phyloP scores from a whole-genome alignment of 1,140 invertebrate genomes.

The Gonioctena quinquepunctata region DNA sequence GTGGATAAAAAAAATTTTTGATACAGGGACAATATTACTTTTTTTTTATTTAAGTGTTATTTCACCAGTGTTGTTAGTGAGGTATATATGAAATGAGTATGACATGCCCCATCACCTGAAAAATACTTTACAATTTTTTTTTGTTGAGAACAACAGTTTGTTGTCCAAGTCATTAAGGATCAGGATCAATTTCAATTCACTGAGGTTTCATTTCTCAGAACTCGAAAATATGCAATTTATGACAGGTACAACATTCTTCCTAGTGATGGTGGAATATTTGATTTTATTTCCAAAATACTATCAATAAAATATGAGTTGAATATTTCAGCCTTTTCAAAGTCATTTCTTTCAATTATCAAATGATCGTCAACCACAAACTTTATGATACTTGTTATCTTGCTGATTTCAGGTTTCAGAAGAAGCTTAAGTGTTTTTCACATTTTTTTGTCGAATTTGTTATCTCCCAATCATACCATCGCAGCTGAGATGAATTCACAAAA shows the following conservation, averaged over 20 bases:
- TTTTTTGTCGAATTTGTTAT: not conserved
- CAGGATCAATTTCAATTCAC: too few species aligned
- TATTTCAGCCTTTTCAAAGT: not conserved
- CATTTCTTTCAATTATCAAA: not conserved
- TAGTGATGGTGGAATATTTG: too few species aligned
- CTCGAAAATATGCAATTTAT: not conserved
- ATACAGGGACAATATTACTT: not conserved
- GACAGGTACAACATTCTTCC: not conserved
- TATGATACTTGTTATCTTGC: not conserved
- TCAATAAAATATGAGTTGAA: not conserved
- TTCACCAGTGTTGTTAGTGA: not conserved
- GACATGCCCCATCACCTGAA: not conserved
- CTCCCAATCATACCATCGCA: not conserved
- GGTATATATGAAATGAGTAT: not conserved
- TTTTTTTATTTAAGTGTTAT: not conserved
- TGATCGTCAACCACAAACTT: not conserved
- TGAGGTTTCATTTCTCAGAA: not conserved
- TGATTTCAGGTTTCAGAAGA: not conserved
- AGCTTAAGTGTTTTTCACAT: not conserved
- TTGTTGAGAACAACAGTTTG: constrained; percentile 1
- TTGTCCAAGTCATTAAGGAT: not conserved
- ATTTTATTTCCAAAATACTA: too few species aligned
- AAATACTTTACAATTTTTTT: not conserved
- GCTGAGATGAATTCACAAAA: constrained; percentile 2
- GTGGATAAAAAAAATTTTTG: not conserved